These are phyloP conservation scores for Tridacna gigas DNA, from an alignment of 2,888 invertebrate species.

Conservation along the genomic window DNA sequence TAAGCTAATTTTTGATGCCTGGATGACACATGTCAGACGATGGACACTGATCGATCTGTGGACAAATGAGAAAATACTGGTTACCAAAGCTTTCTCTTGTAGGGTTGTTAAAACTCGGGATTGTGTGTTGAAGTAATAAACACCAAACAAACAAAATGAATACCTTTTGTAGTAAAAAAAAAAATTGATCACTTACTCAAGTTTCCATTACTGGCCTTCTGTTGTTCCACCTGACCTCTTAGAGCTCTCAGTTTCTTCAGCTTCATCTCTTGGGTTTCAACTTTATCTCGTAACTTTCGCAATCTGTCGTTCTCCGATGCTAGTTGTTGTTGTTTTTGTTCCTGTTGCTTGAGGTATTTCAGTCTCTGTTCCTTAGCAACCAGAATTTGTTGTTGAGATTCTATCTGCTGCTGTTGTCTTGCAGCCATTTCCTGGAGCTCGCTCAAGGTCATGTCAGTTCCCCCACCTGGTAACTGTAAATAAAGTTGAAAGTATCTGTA, in stretches of 20 bases:
- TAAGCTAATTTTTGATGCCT: too few relatives aligned
- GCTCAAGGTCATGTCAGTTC: constrained; percentile 87
- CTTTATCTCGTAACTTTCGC: constrained; percentile 94
- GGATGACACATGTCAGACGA: too few relatives aligned
- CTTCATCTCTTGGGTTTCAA: constrained; percentile 97
- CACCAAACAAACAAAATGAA: too few relatives aligned
- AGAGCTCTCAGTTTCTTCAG: constrained; percentile 95
- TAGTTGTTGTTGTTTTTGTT: constrained; percentile 88
- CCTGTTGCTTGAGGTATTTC: constrained; percentile 97
- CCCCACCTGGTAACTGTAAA: constrained; percentile 77
- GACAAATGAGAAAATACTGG: neutral
- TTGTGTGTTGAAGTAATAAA: too few relatives aligned
- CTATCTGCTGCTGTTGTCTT: constrained; percentile 98
- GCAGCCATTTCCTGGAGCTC: constrained; percentile 99
- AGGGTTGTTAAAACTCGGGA: too few relatives aligned
- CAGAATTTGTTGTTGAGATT: constrained; percentile 95
- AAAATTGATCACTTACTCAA: constrained; percentile 76
- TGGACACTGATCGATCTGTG: too few relatives aligned
- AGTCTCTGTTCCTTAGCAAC: constrained; percentile 96
- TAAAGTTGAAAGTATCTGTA: neutral
- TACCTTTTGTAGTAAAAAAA: neutral
- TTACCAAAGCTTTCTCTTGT: neutral
- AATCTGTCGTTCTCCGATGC: constrained; percentile 95
- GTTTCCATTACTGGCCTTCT: constrained; percentile 90
- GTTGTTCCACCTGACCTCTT: constrained; percentile 96